phyloP scores from a whole-genome alignment of 2,113 vertebrate species.

The Hiodon alosoides region DNA sequence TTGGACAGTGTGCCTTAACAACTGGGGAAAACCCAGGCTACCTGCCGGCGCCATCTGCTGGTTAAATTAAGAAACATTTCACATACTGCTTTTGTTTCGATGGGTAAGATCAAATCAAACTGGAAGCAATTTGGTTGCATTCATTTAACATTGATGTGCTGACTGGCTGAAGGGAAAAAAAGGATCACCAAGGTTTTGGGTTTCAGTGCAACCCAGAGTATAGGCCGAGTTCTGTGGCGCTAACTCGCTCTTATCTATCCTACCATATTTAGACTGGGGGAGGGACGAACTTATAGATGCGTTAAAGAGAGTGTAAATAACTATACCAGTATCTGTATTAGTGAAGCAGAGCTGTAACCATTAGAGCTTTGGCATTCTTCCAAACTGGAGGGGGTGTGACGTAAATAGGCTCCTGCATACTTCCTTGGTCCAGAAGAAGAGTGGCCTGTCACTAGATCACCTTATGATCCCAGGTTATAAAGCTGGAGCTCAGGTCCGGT shows the following conservation, averaged over 20 bases:
- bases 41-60: conserved; percentile 1
- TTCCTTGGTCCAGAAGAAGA: conserved; percentile 44
- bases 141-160: conserved; percentile 36
- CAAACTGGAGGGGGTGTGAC: neutral
- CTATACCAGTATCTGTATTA: conserved; percentile 51
- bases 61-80: neutral
- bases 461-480: conserved; percentile 30
- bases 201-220: too few relatives aligned
- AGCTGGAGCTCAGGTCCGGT: conserved; percentile 49
- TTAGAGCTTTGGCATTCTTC: conserved; percentile 20
- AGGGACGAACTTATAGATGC: conserved; percentile 61
- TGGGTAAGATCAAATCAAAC: neutral
- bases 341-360: conserved; percentile 33
- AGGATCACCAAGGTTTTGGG: conserved; percentile 34
- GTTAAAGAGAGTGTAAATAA: conserved; percentile 59
- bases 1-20: too few relatives aligned
- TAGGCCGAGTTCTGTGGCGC: conserved; percentile 31
- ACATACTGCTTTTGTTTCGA: neutral
- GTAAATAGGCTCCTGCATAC: neutral
- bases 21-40: neutral
- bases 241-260: conserved; percentile 57
- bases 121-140: neutral
- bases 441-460: conserved; percentile 24
- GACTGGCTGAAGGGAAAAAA: conserved; percentile 43
- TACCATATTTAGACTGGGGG: conserved; percentile 66